A percentile compares a stretch with the other conserved stretches of the same genome.
These are phyloP conservation scores for Acanthurus leucopareius DNA, from an alignment of 2,797 vertebrate genomes.

Conservation along the genomic window DNA sequence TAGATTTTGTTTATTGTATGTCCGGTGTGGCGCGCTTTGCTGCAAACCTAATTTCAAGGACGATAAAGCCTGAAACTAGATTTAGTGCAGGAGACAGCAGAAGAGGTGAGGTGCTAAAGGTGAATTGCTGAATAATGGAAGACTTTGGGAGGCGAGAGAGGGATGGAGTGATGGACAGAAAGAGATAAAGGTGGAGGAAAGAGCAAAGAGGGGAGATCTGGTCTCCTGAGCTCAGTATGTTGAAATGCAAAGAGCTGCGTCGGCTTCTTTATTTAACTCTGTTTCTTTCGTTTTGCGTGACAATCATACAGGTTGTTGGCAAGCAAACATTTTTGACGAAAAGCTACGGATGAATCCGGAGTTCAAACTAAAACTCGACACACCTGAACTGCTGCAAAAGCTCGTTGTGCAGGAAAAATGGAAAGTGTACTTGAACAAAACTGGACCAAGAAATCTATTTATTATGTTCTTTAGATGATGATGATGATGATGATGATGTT, in stretches of 20 bases:
- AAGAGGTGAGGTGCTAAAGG: constrained; percentile 71
- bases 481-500: neutral
- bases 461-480: no score
- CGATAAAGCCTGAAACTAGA: constrained; percentile 71
- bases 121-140: constrained; percentile 68
- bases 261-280: no score
- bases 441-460: neutral
- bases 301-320: no score
- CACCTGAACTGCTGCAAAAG: neutral
- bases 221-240: constrained; percentile 12
- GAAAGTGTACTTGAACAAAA: neutral
- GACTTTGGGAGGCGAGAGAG: constrained; percentile 16
- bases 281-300: no score
- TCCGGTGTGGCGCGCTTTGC: constrained; percentile 30
- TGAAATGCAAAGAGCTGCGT: neutral
- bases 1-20: constrained; percentile 59
- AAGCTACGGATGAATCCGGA: no score
- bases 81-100: constrained; percentile 54
- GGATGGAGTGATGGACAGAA: constrained; percentile 46
- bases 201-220: neutral
- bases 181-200: constrained; percentile 21
- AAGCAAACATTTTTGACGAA: no score
- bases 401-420: neutral
- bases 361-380: neutral
- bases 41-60: constrained; percentile 74